Percentiles rank a stretch among this genome's conserved stretches.
Conservation (phyloP, 2,113 vertebrate genomes). For the Tapirus terrestris region DNA sequence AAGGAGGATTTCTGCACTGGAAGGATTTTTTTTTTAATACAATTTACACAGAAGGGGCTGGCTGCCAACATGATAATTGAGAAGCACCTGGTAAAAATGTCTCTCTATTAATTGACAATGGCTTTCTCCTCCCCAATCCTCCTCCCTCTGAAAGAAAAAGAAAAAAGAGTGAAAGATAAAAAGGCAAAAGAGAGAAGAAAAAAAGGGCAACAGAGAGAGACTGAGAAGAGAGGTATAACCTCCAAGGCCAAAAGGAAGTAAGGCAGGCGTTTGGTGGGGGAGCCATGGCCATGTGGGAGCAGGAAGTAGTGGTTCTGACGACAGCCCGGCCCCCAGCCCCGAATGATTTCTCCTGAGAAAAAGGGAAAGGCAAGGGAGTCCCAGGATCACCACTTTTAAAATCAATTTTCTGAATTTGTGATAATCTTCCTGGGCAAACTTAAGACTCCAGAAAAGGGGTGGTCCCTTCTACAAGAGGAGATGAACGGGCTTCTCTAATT, state of each 20-base stretch:
- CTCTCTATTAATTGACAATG: slow-evolving; percentile 69
- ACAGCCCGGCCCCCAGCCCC: background rate
- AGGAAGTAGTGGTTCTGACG: background rate
- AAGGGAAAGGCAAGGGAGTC: background rate
- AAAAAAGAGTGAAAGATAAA: background rate
- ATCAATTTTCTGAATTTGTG: background rate
- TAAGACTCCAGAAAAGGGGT: background rate
- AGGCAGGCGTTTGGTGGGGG: background rate
- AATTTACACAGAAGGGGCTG: slow-evolving; percentile 77
- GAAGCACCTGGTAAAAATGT: slow-evolving; percentile 75
- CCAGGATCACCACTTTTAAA: background rate
- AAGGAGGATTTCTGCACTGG: slow-evolving; percentile 67
- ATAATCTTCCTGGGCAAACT: background rate
- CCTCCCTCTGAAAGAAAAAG: background rate
- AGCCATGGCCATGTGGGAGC: rapidly evolving
- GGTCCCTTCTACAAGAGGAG: background rate
- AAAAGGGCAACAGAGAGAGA: background rate
- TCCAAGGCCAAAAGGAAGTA: background rate
- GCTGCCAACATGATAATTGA: slow-evolving; percentile 78
- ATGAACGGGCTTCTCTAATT: background rate
- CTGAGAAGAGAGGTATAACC: background rate
- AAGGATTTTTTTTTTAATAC: slow-evolving; percentile 52
- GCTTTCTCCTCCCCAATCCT: slow-evolving; percentile 37
- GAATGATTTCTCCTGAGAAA: background rate
- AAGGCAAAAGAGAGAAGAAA: background rate